Conservation (phyloP, 2,797 vertebrate species). For the Apodemus agrarius region DNA sequence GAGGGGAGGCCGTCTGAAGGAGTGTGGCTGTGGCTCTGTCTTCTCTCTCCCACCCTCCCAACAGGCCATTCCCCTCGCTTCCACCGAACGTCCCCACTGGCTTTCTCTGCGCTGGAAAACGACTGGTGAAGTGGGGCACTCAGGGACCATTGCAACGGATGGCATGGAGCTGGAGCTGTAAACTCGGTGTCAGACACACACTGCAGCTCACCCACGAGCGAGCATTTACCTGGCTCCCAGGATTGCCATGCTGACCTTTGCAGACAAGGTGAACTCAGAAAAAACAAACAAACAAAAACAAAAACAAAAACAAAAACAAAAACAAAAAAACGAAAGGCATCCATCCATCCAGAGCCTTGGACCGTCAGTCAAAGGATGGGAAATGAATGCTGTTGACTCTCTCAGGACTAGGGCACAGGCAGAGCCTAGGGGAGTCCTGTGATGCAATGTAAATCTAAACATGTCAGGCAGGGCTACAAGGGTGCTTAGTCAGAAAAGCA, state of each 20-base stretch:
- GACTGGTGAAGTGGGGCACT: neutral
- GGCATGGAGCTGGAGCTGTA: neutral
- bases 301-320: too few relatives aligned
- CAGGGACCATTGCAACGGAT: neutral
- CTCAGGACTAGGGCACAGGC: neutral
- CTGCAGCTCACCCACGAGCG: neutral
- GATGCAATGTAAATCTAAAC: neutral
- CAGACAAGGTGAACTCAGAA: neutral
- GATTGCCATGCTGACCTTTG: neutral
- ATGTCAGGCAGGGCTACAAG: neutral
- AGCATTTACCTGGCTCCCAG: neutral
- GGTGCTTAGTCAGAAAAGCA: neutral
- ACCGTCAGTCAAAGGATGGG: neutral
- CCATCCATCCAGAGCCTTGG: neutral
- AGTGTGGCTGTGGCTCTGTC: rapidly evolving
- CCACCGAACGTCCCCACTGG: neutral
- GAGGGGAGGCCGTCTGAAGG: neutral
- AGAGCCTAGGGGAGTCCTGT: neutral
- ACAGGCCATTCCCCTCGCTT: neutral
- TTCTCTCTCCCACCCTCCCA: neutral
- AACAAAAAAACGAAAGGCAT: too few relatives aligned
- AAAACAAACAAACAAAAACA: too few relatives aligned
- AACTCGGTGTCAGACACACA: neutral
- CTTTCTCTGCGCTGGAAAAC: neutral
- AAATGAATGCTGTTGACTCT: neutral